Evolutionary conservation across 2,113 vertebrate species (phyloP).

Genomic region (Sphyrna mokarran): DNA sequence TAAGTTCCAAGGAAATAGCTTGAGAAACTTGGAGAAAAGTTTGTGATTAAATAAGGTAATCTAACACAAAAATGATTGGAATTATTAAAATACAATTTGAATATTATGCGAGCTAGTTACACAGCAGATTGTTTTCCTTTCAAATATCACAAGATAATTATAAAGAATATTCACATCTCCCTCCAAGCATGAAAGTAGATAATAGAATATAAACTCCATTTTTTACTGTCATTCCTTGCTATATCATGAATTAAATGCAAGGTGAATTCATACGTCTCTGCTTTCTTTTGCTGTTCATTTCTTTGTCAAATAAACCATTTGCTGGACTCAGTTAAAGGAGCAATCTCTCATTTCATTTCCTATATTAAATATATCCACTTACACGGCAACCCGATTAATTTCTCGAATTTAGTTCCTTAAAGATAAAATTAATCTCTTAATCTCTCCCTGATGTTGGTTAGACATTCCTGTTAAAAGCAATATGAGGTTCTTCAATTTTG

Average conservation of each 20-base stretch:
- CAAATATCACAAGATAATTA: conserved; percentile 36
- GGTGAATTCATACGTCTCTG: conserved; percentile 18
- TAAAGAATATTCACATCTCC: conserved; percentile 29
- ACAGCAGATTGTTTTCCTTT: background rate
- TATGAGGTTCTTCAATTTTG: background rate
- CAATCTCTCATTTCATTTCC: conserved; percentile 17
- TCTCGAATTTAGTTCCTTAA: background rate
- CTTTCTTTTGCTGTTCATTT: background rate
- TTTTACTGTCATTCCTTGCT: conserved; percentile 34
- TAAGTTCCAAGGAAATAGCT: background rate
- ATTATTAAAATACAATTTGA: conserved; percentile 10
- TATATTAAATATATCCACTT: conserved; percentile 3
- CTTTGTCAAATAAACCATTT: conserved; percentile 5
- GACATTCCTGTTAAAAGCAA: background rate
- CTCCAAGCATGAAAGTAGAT: conserved; percentile 34
- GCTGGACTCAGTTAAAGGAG: background rate
- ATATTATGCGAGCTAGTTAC: background rate
- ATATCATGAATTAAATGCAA: conserved; percentile 33
- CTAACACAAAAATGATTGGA: background rate
- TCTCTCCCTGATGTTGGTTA: background rate
- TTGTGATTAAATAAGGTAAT: background rate
- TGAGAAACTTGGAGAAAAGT: background rate
- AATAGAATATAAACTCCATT: conserved; percentile 35
- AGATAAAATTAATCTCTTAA: background rate
- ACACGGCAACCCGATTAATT: background rate